Base-by-base conservation (phyloP, 2,113 vertebrate species). In the Lontra canadensis region DNA sequence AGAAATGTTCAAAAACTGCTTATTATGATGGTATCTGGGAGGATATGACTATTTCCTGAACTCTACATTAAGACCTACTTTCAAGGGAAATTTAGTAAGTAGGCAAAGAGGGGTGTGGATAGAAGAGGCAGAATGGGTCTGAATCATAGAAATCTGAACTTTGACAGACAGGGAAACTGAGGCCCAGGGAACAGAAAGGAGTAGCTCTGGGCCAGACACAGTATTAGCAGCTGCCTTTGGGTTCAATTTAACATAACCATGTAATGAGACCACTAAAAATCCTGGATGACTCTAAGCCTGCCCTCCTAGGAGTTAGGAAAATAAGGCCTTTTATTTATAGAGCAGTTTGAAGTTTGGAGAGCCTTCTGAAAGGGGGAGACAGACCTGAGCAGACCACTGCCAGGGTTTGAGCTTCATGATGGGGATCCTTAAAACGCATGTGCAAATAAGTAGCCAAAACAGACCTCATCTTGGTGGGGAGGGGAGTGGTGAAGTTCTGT, bases 141-240 rank as follows among this genome's bases (percentile, higher is more conserved):
- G 55, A 76, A 81, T 83, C 67, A 61, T 0, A 83, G 74, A 92
- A 91, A 85, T 88, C 12, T 67, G 57, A 57, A 57, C 57, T 36
- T 87, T 80, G 83, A 90, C 20, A 85, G 21, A 26, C 76, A 18
- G 76, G 74, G 29, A 97, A 92, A 96, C 92, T 67, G 92, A 96
- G 80, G 39, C 73, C 18, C 47, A 17, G 34, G 26, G 20, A 55
- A 17, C 14, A 95, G 39, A 80, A 79, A 39, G 55, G 52, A 71
- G 44, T 55, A 44, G 9, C 12, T 20, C 3, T 1, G 47, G 31
- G 76, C 21, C 26, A 17, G 67, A 52, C 31, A 11, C 12, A 20
- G 36, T 61, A 57, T 90, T 42, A 94, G 65, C 80, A 81, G 67
- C 67, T 80, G 23, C 39, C 61, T 93, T 4, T 39, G 44, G 31